A percentile compares a stretch with the other conserved stretches of the same genome.
phyloP scores from a whole-genome alignment of 2,888 invertebrate species.

The Melanostoma scalare region DNA sequence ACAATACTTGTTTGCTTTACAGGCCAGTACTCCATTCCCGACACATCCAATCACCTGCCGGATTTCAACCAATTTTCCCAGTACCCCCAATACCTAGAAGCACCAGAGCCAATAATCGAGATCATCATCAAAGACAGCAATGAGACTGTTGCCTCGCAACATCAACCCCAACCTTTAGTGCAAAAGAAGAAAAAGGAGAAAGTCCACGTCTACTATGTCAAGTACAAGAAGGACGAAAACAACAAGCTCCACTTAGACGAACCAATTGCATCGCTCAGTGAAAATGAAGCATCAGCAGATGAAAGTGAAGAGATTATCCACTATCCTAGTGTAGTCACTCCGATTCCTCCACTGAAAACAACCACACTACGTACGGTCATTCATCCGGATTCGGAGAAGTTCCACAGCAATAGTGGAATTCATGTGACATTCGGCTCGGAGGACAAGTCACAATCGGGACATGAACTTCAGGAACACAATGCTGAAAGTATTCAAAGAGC shows the following conservation, averaged over 20 bases:
- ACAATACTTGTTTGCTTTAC: not conserved
- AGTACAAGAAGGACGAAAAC: conserved; percentile 92
- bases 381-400: conserved; percentile 92
- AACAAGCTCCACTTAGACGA: conserved; percentile 90
- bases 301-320: conserved; percentile 81
- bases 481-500: conserved; percentile 87
- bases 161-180: conserved; percentile 81
- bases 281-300: conserved; percentile 84
- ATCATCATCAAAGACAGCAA: conserved; percentile 96
- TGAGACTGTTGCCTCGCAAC: conserved; percentile 87
- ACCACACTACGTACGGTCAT: conserved; percentile 93
- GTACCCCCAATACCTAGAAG: conserved; percentile 86
- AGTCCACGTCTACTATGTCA: conserved; percentile 95
- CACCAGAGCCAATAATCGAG: conserved; percentile 95
- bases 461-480: conserved; percentile 83
- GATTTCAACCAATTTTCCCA: conserved; percentile 73
- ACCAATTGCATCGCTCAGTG: conserved; percentile 89
- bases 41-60: conserved; percentile 76
- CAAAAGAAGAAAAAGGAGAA: conserved; percentile 86
- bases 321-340: conserved; percentile 83
- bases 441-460: conserved; percentile 81
- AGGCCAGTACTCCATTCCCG: conserved; percentile 71
- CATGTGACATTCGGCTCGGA: conserved; percentile 91
- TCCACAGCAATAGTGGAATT: conserved; percentile 90
- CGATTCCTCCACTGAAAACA: conserved; percentile 85